Base-by-base conservation (phyloP, 2,888 invertebrate genomes). In the Synanthedon andrenaeformis region DNA sequence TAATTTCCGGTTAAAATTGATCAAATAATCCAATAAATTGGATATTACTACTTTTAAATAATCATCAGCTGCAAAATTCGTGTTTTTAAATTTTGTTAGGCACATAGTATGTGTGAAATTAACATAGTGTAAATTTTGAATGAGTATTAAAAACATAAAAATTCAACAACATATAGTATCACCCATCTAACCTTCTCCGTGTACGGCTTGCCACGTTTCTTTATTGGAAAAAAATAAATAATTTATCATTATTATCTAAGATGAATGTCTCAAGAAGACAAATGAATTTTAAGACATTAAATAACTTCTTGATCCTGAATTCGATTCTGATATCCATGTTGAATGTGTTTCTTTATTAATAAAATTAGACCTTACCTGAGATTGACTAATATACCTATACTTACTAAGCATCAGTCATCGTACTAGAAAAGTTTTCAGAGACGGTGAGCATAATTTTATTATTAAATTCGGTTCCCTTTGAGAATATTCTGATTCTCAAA, bases 181-280 rank as follows among this genome's bases (percentile, higher is more conserved):
- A 82, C 72, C 76, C 70, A 63, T 79, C 92, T 92, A 91, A 94
- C 94, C 93, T 94, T 92, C 90, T 93, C 89, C 76, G 91, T 91
- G 88, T 92, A 94, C 83, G 93, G 91, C 89, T 94, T 93, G 83
- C 91, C 91, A 80, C 90, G 90, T 89, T 90, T 89, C 90, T 90
- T 90, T 85, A 87, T 83, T 85, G 86, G 84, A 83, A 88, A 85
- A 81, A 87, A 84, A 76, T 74, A 79, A 76, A 79, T 62, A 35
- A 62, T 55, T 57, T 48, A 64, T 73, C 73, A 74, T 69, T 72
- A 66, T 52, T 23, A n/a, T n/a, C n/a, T n/a, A 23, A 23, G 23
- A 23, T 23, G 23, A 23, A 8, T 53, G 50, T 49, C 3, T 35
- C 2, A 35, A 35, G 28, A 4, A 28, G 10, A 35, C 35, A 35